These are phyloP conservation scores for Pilophorus perplexus DNA, from an alignment of 2,888 invertebrate genomes.

Conservation along the genomic window DNA sequence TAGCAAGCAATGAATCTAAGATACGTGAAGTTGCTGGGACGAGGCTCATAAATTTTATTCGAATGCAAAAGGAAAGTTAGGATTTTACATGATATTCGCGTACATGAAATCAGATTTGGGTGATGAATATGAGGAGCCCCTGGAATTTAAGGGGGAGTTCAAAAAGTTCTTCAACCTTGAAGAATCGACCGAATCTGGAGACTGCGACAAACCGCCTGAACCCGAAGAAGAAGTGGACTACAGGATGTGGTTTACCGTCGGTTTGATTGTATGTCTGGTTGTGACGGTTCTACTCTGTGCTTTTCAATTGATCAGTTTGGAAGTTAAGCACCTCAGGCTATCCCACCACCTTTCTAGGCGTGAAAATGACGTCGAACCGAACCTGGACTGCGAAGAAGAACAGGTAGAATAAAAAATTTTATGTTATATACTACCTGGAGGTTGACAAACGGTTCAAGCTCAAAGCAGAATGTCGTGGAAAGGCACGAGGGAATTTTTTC, in stretches of 20 bases:
- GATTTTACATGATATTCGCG: no score
- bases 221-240: not conserved
- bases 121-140: not conserved
- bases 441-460: not conserved
- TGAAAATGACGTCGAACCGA: no score
- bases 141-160: conserved; percentile 7
- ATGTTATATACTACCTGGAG: not conserved
- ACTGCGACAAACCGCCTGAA: no score
- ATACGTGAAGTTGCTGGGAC: no score
- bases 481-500: not conserved
- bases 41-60: no score
- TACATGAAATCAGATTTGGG: no score
- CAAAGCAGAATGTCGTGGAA: not conserved
- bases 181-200: not conserved
- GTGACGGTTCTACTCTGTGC: conserved; percentile 4
- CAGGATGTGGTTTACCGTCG: conserved; percentile 17
- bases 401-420: not conserved
- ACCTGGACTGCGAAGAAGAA: not conserved
- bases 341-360: no score
- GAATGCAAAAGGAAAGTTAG: no score
- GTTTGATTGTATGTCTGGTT: conserved; percentile 5
- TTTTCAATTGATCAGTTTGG: conserved; percentile 13
- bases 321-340: conserved; percentile 1
- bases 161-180: conserved; percentile 12
- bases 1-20: no score